Percentiles rank a stretch among this genome's conserved stretches.
These are phyloP conservation scores for Amblyjoppa fuscipennis DNA, from an alignment of 2,888 invertebrate species.

Conservation along the genomic window DNA sequence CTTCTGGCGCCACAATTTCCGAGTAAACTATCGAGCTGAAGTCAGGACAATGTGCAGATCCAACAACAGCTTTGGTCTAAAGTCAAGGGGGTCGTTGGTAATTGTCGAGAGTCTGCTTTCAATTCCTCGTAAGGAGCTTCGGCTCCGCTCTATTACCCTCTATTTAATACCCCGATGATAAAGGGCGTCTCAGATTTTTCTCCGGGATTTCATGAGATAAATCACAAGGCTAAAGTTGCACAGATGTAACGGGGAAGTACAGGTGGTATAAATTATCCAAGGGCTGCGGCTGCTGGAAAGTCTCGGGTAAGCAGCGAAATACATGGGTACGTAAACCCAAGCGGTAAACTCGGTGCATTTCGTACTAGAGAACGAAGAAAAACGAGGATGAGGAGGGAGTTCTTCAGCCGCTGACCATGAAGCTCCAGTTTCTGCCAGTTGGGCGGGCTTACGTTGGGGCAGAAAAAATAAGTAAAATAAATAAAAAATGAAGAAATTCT, in stretches of 20 bases:
- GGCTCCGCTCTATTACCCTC: not conserved
- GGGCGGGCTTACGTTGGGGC: not conserved
- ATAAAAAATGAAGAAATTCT: not conserved
- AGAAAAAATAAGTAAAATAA: slow-evolving; percentile 3
- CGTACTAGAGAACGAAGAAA: slow-evolving; percentile 25
- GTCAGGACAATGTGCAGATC: too few species aligned
- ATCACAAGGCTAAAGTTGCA: not conserved
- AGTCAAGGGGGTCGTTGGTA: too few species aligned
- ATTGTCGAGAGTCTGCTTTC: not conserved
- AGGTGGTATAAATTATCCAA: slow-evolving; percentile 49
- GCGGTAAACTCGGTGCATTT: slow-evolving; percentile 18
- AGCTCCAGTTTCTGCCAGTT: not conserved
- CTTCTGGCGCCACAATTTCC: too few species aligned
- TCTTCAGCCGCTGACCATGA: slow-evolving; percentile 16
- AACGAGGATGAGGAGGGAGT: slow-evolving; percentile 11
- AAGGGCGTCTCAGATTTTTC: not conserved
- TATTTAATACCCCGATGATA: not conserved
- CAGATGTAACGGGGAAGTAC: slow-evolving; percentile 19
- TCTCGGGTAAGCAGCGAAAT: slow-evolving; percentile 40
- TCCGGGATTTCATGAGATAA: not conserved
- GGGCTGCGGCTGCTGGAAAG: slow-evolving; percentile 19
- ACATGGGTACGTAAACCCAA: slow-evolving; percentile 29
- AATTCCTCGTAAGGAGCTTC: not conserved
- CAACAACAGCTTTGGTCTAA: too few species aligned
- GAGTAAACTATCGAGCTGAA: too few species aligned